These are phyloP conservation scores for Drosophila austrosaltans DNA, from an alignment of 2,888 invertebrate species.

Conservation along the genomic window DNA sequence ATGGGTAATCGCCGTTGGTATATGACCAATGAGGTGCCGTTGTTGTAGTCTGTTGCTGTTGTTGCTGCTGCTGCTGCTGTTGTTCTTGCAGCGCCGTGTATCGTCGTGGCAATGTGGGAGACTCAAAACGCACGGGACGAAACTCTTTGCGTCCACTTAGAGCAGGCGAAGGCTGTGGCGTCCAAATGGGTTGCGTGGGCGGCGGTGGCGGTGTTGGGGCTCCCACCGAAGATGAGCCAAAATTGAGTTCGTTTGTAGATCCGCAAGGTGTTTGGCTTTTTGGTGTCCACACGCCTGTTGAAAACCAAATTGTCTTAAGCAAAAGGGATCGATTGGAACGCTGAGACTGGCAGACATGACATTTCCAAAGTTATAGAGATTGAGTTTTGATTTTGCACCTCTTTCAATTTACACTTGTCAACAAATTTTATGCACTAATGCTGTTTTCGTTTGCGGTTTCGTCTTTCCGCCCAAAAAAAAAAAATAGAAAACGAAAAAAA, in stretches of 20 bases:
- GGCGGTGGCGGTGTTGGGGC: conserved; percentile 84
- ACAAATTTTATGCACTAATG: conserved; percentile 61
- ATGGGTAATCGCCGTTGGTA: conserved; percentile 41
- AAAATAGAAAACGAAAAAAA: conserved; percentile 72
- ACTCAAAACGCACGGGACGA: conserved; percentile 90
- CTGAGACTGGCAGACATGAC: conserved; percentile 55
- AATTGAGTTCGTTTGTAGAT: conserved; percentile 72
- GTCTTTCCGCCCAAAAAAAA: conserved; percentile 25
- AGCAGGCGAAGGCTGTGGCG: conserved; percentile 90
- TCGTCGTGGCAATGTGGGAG: conserved; percentile 86
- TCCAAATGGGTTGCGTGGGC: conserved; percentile 90
- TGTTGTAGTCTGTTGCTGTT: conserved; percentile 11
- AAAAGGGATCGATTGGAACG: conserved; percentile 1
- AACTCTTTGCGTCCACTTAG: conserved; percentile 88
- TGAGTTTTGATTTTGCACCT: conserved; percentile 36
- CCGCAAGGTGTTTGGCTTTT: conserved; percentile 80
- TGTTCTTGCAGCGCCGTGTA: conserved; percentile 67
- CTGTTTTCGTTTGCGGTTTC: conserved; percentile 20
- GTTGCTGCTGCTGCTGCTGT: conserved; percentile 41
- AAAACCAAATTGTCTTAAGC: conserved; percentile 38
- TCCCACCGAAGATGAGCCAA: conserved; percentile 80
- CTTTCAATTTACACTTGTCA: conserved; percentile 70
- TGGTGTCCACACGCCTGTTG: conserved; percentile 82
- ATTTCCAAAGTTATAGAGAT: conserved; percentile 63
- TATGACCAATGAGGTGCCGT: conserved; percentile 66